These are phyloP conservation scores for Plebejus melissa DNA, from an alignment of 2,888 invertebrate genomes.

Conservation along the genomic window DNA sequence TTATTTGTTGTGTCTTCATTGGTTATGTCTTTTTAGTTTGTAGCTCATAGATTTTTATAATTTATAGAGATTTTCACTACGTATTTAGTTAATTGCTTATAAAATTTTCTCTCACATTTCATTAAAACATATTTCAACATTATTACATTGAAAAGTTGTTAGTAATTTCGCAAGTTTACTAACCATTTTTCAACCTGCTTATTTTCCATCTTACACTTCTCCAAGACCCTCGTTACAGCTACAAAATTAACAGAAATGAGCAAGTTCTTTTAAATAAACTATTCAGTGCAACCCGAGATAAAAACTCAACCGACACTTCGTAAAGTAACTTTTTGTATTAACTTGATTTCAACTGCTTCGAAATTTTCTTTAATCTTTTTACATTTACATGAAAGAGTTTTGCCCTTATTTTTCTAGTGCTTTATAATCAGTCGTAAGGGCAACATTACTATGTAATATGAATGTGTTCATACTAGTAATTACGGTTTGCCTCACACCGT, in stretches of 20 bases:
- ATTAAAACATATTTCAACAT: neutral
- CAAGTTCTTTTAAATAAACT: constrained; percentile 15
- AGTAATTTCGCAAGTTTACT: neutral
- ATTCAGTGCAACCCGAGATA: neutral
- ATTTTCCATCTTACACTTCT: neutral
- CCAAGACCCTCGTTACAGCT: neutral
- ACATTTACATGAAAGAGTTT: neutral
- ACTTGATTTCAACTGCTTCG: constrained; percentile 20
- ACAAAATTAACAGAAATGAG: constrained; percentile 6
- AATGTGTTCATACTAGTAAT: too few species aligned
- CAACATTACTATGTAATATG: too few species aligned
- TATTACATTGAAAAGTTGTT: neutral
- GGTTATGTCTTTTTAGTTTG: too few species aligned
- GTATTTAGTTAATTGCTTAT: too few species aligned
- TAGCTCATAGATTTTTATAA: too few species aligned
- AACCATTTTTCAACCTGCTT: neutral
- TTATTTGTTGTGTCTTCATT: too few species aligned
- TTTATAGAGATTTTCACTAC: too few species aligned
- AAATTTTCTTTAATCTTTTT: neutral
- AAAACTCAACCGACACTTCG: constrained; percentile 16
- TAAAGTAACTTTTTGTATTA: constrained; percentile 17
- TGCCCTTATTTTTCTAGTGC: neutral
- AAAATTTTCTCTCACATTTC: neutral
- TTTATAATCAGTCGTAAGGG: too few species aligned
- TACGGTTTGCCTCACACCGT: too few species aligned